These are phyloP conservation scores for Sebastes diaconus DNA, from an alignment of 2,797 vertebrate genomes.

Conservation along the genomic window DNA sequence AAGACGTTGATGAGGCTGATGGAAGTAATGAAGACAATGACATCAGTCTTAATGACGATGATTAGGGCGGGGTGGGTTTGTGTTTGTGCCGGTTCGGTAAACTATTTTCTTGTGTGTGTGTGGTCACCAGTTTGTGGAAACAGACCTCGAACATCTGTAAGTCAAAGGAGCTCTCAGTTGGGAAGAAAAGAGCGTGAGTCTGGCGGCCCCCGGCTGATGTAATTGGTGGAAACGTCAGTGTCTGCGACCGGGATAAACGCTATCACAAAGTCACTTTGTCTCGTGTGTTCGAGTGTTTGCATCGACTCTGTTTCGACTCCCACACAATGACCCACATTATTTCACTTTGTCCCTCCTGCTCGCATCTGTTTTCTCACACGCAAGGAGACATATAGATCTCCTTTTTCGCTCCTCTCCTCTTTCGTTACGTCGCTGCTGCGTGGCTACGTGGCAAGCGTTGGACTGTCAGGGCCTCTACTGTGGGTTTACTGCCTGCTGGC, in stretches of 20 bases:
- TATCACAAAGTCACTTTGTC: constrained; percentile 44
- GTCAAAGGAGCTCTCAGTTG: constrained; percentile 1
- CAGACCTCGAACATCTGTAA: constrained; percentile 26
- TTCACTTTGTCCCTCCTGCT: constrained; percentile 5
- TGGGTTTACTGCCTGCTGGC: constrained; percentile 77
- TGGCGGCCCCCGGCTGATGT: constrained; percentile 35
- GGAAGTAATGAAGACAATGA: constrained; percentile 15
- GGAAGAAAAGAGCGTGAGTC: neutral
- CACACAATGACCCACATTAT: constrained; percentile 33
- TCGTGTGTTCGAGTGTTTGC: constrained; percentile 6
- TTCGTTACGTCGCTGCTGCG: constrained; percentile 60
- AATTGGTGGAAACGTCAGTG: constrained; percentile 37
- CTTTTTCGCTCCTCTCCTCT: neutral
- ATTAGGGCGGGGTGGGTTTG: neutral
- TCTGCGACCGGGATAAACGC: constrained; percentile 29
- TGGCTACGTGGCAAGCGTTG: constrained; percentile 73
- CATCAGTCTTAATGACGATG: constrained; percentile 14
- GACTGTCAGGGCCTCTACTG: constrained; percentile 69
- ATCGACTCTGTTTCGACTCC: constrained; percentile 22
- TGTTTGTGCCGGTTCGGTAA: constrained; percentile 13
- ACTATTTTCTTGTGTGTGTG: constrained; percentile 25
- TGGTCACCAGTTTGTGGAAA: constrained; percentile 22
- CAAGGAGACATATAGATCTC: neutral
- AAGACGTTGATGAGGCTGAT: neutral
- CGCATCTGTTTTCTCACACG: neutral